Base-by-base conservation (phyloP, 2,113 vertebrate species). In the Sander lucioperca region DNA sequence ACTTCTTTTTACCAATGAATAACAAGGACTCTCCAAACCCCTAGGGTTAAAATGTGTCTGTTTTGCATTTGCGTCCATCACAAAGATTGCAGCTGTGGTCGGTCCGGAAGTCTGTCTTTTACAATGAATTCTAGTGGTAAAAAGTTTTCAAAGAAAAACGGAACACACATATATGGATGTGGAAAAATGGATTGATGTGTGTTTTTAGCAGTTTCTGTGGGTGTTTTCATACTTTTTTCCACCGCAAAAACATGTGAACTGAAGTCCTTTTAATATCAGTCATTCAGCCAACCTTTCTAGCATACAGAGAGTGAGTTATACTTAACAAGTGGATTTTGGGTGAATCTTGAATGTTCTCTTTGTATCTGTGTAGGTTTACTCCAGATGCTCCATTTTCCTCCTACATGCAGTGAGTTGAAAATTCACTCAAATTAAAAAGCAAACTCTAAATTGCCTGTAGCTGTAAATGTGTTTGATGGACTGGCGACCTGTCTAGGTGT, bases 321-420 rank as follows among this genome's bases (percentile, higher is more conserved):
- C 23, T 23, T 25, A 58, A 23, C 59, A 57, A 23, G 66, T 61
- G 13, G 39, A 59, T 27, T 54, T 64, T 39, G 30, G n/a, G n/a
- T 79, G 63, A 39, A 39, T 39, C 8, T 39, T 39, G 36, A 9
- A 54, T 9, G 7, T 54, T 36, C 10, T 30, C 30, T 57, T 13
- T 51, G 23, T 66, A 61, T 18, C 39, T 18, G 25, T 65, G 47
- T 71, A 25, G 57, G 58, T 84, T 78, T 70, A 11, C 47, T 66
- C 30, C 47, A n/a, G 53, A 33, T 69, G 8, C 56, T 58, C 58
- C 18, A 12, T 57, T 79, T 83, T 14, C 45, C 65, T 43, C 36
- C 36, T 27, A 64, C 59, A 80, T 5, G 2, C 48, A 36, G 23
- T 30, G 12, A 58, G 5, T 21, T 47, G 50, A 69, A 69, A 25